Evolutionary conservation across 2,113 vertebrate species (phyloP).

Genomic region (Siniperca chuatsi): DNA sequence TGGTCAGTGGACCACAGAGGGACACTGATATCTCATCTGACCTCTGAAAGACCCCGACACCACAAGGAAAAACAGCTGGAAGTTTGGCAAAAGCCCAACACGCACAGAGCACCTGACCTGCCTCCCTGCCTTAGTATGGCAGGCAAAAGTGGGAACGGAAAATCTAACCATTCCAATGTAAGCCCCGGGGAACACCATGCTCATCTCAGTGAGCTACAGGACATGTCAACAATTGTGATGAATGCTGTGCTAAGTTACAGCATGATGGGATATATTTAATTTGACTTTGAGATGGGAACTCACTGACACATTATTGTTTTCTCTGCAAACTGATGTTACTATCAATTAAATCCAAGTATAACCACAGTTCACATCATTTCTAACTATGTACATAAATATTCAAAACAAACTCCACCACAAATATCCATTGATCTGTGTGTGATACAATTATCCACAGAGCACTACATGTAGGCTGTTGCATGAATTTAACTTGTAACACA

Average conservation of each 20-base stretch:
- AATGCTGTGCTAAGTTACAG: neutral
- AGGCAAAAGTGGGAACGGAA: constrained; percentile 12
- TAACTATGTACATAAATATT: neutral
- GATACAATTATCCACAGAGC: neutral
- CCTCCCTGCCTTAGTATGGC: neutral
- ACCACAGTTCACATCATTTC: neutral
- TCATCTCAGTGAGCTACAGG: constrained; percentile 3
- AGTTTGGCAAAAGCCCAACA: constrained; percentile 31
- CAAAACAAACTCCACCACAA: neutral
- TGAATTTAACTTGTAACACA: neutral
- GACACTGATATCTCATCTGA: constrained; percentile 29
- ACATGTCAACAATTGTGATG: constrained; percentile 4
- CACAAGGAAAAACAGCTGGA: constrained; percentile 21
- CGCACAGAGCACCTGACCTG: constrained; percentile 17
- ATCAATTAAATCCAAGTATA: neutral
- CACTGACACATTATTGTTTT: too few relatives aligned
- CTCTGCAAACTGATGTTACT: neutral
- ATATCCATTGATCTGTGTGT: neutral
- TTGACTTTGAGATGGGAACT: neutral
- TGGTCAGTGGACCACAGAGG: neutral
- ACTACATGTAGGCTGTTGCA: neutral
- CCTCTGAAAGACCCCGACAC: constrained; percentile 29
- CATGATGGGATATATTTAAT: neutral
- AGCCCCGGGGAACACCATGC: neutral
- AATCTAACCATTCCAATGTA: neutral